A percentile compares a stretch with the other conserved stretches of the same genome.
phyloP scores from a whole-genome alignment of 2,888 invertebrate genomes.

The Stenodera caucasica region DNA sequence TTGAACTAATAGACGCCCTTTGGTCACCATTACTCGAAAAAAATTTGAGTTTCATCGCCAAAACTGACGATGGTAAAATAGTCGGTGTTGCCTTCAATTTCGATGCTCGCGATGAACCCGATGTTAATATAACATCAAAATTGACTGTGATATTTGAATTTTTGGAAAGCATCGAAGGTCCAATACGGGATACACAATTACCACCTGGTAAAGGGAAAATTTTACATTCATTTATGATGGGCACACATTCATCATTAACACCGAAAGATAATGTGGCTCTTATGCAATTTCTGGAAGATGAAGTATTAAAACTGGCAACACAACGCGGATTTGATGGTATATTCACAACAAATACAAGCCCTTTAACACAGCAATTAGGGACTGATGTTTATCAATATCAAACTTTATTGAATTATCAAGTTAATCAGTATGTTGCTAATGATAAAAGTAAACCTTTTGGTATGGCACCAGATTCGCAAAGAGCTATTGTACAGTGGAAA shows the following conservation, averaged over 20 bases:
- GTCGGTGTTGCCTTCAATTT: slow-evolving; percentile 79
- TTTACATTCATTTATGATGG: slow-evolving; percentile 88
- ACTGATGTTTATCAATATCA: slow-evolving; percentile 77
- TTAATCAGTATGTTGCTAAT: slow-evolving; percentile 73
- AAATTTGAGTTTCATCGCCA: slow-evolving; percentile 71
- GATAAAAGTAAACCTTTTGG: slow-evolving; percentile 76
- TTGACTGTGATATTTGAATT: slow-evolving; percentile 75
- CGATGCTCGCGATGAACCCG: slow-evolving; percentile 80
- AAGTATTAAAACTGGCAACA: slow-evolving; percentile 69
- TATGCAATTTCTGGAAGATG: slow-evolving; percentile 77
- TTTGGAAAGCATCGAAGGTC: slow-evolving; percentile 74
- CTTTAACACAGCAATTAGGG: slow-evolving; percentile 88
- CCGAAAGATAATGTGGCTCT: slow-evolving; percentile 77
- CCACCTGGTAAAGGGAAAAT: slow-evolving; percentile 70
- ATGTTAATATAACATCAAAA: slow-evolving; percentile 69
- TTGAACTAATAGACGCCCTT: slow-evolving; percentile 66
- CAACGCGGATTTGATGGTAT: slow-evolving; percentile 71
- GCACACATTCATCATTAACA: slow-evolving; percentile 66
- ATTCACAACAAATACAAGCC: slow-evolving; percentile 85
- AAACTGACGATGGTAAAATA: slow-evolving; percentile 59
- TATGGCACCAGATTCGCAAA: slow-evolving; percentile 73
- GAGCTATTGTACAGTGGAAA: slow-evolving; percentile 81
- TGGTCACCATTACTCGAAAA: slow-evolving; percentile 73
- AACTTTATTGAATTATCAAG: slow-evolving; percentile 75
- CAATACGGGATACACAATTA: slow-evolving; percentile 65